These are phyloP conservation scores for Uropsilus gracilis DNA, from an alignment of 2,113 vertebrate species.

Conservation along the genomic window DNA sequence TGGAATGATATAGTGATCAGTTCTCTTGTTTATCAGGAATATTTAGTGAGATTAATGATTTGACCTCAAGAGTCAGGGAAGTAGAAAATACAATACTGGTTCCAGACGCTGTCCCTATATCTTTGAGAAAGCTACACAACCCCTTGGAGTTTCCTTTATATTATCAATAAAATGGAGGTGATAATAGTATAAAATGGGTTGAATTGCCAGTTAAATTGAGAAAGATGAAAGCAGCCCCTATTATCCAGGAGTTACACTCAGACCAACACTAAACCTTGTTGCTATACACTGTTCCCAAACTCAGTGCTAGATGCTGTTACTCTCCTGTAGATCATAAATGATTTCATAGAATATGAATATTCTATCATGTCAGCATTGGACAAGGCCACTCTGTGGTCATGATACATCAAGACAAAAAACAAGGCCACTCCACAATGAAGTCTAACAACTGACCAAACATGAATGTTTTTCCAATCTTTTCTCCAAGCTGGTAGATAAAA, in stretches of 20 bases:
- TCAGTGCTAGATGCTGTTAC: background rate
- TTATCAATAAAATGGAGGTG: background rate
- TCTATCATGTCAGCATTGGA: background rate
- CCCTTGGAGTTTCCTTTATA: background rate
- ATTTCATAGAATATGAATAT: background rate
- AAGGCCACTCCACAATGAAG: background rate
- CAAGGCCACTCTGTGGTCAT: background rate
- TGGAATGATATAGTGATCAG: background rate
- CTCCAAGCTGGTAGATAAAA: no score
- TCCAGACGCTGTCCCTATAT: background rate
- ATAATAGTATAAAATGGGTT: background rate
- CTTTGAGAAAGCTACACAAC: background rate
- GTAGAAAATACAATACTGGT: background rate
- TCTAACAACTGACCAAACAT: background rate
- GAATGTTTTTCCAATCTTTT: background rate
- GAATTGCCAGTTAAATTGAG: background rate
- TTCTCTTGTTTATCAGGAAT: background rate
- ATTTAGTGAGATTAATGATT: background rate
- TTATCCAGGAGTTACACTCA: background rate
- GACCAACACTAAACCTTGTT: background rate
- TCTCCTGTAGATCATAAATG: background rate
- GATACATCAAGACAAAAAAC: background rate
- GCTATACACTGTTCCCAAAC: fast-evolving
- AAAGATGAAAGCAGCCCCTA: background rate
- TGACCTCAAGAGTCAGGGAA: background rate